Evolutionary conservation across 2,888 invertebrate genomes (phyloP).

Genomic region (Acholoe squamosa): DNA sequence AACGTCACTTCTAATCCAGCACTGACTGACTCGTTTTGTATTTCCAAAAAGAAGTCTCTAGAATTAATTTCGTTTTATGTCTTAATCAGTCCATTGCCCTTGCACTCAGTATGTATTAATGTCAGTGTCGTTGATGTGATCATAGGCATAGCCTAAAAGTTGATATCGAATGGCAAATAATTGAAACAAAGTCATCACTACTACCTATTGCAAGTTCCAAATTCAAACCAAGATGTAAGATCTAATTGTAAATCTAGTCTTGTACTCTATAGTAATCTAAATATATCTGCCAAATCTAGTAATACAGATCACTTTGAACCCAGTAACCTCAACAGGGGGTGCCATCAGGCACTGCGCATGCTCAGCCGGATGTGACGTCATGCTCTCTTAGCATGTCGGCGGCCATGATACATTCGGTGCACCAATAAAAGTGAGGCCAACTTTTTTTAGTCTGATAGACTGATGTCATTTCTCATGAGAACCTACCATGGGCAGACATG

Average conservation of each 20-base stretch:
- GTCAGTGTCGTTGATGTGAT: too few relatives aligned
- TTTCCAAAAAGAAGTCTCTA: too few relatives aligned
- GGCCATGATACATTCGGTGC: background rate
- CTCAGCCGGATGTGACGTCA: conserved; percentile 39
- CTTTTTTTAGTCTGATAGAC: conserved; percentile 14
- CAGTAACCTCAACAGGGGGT: background rate
- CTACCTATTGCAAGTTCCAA: too few relatives aligned
- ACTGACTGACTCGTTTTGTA: too few relatives aligned
- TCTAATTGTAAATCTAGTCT: background rate
- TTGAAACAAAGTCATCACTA: too few relatives aligned
- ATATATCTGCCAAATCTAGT: background rate
- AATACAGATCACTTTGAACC: background rate
- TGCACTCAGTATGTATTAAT: too few relatives aligned
- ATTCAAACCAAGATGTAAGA: too few relatives aligned
- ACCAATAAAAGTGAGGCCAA: conserved; percentile 19
- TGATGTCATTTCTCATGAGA: background rate
- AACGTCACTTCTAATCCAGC: too few relatives aligned
- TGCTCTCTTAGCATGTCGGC: conserved; percentile 30
- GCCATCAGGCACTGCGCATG: background rate
- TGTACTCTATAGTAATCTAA: background rate
- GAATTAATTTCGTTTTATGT: too few relatives aligned
- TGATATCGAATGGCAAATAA: too few relatives aligned
- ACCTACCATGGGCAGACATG: background rate
- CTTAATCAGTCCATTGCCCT: too few relatives aligned
- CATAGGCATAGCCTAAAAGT: too few relatives aligned